Percentiles rank a stretch among this genome's conserved stretches.
phyloP scores from a whole-genome alignment of 2,113 vertebrate genomes.

The Cololabis saira region DNA sequence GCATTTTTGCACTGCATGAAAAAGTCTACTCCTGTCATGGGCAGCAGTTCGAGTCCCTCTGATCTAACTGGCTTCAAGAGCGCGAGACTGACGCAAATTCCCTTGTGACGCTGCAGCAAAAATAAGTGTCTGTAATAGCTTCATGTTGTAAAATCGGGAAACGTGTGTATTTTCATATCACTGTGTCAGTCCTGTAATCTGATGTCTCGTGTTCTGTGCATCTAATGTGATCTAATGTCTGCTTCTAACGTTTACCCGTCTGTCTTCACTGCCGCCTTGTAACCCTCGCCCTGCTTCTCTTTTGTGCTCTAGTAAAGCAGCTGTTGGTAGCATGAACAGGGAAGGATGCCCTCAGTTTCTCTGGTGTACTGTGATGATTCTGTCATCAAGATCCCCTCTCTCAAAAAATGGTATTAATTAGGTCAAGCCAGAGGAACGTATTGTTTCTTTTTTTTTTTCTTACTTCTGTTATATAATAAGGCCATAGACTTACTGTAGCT shows the following conservation, averaged over 20 bases:
- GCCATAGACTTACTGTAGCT: slow-evolving; percentile 34
- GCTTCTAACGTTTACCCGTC: slow-evolving; percentile 19
- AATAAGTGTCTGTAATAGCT: slow-evolving; percentile 52
- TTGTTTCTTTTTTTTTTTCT: slow-evolving; percentile 27
- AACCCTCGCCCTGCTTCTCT: slow-evolving; percentile 5
- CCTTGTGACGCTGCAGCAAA: slow-evolving; percentile 46
- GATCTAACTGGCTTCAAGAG: slow-evolving; percentile 58
- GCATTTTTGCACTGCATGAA: slow-evolving; percentile 58
- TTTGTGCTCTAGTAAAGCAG: slow-evolving; percentile 15
- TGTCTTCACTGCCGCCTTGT: slow-evolving; percentile 4
- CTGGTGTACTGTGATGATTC: slow-evolving; percentile 26
- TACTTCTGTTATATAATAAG: slow-evolving; percentile 28
- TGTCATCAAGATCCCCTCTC: slow-evolving; percentile 23
- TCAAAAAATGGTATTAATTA: slow-evolving; percentile 40
- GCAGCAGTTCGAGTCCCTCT: slow-evolving; percentile 57
- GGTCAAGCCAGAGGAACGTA: slow-evolving; percentile 44
- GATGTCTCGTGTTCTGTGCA: slow-evolving; percentile 26
- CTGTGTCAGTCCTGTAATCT: slow-evolving; percentile 42
- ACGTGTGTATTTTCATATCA: slow-evolving; percentile 51
- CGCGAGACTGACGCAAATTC: slow-evolving; percentile 56
- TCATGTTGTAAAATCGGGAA: slow-evolving; percentile 42
- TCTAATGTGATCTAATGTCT: slow-evolving; percentile 47
- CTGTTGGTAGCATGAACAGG: slow-evolving; percentile 28
- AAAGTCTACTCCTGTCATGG: slow-evolving; percentile 49
- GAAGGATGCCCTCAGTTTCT: slow-evolving; percentile 15